phyloP scores from a whole-genome alignment of 2,797 vertebrate species.

The Halcyon leucocephala region DNA sequence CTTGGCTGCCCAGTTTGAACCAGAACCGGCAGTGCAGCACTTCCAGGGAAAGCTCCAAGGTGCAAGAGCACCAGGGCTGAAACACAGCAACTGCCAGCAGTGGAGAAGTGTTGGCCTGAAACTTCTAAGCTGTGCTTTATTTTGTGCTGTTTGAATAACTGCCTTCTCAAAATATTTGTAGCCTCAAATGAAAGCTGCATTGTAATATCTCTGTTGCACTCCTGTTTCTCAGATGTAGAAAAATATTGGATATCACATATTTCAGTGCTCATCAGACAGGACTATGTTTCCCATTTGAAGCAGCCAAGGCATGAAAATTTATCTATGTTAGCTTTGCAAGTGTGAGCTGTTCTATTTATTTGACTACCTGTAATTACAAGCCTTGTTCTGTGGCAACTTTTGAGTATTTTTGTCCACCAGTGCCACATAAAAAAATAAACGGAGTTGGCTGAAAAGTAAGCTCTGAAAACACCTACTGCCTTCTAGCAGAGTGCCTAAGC shows the following conservation, averaged over 20 bases:
- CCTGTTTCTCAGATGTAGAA: background rate
- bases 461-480: background rate
- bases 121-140: background rate
- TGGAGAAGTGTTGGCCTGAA: background rate
- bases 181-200: background rate
- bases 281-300: background rate
- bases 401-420: background rate
- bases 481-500: background rate
- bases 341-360: background rate
- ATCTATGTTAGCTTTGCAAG: background rate
- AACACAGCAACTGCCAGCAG: background rate
- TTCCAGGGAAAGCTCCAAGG: background rate
- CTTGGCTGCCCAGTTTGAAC: background rate
- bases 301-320: background rate
- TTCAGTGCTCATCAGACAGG: background rate
- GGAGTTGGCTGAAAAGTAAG: background rate
- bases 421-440: background rate
- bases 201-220: background rate
- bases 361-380: background rate
- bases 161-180: background rate
- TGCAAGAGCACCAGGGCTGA: background rate
- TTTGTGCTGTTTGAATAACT: background rate
- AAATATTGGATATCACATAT: background rate
- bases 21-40: fast-evolving
- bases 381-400: background rate